Base-by-base conservation (phyloP, 1,140 invertebrate species). In the Heterodera schachtii region DNA sequence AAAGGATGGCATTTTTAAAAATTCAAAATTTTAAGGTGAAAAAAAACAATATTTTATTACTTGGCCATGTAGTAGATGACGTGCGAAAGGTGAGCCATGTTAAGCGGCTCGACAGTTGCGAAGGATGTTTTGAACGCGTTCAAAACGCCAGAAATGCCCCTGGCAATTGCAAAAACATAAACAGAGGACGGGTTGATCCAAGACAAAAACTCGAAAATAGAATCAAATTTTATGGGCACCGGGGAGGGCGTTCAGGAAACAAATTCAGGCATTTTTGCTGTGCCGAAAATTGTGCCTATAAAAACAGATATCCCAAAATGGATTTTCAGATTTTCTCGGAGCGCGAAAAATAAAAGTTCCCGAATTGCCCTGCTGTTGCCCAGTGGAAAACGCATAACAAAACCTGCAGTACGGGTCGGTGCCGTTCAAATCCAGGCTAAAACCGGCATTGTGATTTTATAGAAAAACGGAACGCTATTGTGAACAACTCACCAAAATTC, bases 11-110 rank as follows among this genome's bases (percentile, higher is more conserved):
- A 52, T 11, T 52, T 8, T 52, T 2, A 8, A 8, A 52, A 0
- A 52, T 11, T 6, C 11, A 52, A 52, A 8, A 52, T 52, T 52
- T 52, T 52, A 11, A 1, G 6, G 2, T 52, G 46, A 69, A 67
- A 67, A 67, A 67, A 2, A 64, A 11, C 19, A 21, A 19, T 8
- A 19, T 16, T 19, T 44, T 41, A 52, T 79, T 79, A 89, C 87
- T 87, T 87, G 6, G 87, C 84, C 44, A 84, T 81, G 77, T 89
- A 87, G 76, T 87, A 87, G 19, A 87, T 87, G 70, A 87, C 86
- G 76, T 87, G 87, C 21, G 87, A 89, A 19, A 87, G 80, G 73
- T 89, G 86, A 13, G 88, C 87, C n/a, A 75, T 81, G 71, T 86
- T 79, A 19, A 89, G 64, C 57, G 87, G 87, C 66, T 88, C 83